These are phyloP conservation scores for Orius insidiosus DNA, from an alignment of 1,140 invertebrate species.

Conservation along the genomic window DNA sequence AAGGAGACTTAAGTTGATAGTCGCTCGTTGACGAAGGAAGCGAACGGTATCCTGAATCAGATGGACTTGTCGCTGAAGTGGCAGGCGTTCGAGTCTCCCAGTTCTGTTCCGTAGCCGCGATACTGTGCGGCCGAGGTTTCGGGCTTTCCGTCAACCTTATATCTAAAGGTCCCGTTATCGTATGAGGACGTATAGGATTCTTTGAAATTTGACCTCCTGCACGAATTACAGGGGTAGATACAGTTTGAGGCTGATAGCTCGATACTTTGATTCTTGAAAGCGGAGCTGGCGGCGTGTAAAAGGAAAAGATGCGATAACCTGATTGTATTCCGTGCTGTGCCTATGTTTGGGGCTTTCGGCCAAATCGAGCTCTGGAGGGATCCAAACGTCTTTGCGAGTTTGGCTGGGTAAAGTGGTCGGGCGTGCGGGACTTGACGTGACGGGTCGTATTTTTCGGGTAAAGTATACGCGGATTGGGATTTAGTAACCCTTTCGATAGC, in stretches of 20 bases:
- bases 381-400: conserved; percentile 20
- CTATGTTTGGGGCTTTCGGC: conserved; percentile 4
- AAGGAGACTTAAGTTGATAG: conserved; percentile 36
- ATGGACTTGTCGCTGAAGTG: conserved; percentile 26
- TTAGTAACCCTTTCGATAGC: conserved; percentile 14
- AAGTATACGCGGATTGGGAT: conserved; percentile 13
- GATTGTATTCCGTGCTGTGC: conserved; percentile 16
- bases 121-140: conserved; percentile 28
- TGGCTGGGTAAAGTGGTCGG: conserved; percentile 24
- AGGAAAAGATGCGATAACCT: conserved; percentile 27
- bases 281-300: conserved; percentile 33
- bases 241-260: conserved; percentile 17
- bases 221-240: conserved; percentile 16
- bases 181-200: conserved; percentile 12
- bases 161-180: conserved; percentile 14
- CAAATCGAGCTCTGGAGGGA: conserved; percentile 7
- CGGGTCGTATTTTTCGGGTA: conserved; percentile 18
- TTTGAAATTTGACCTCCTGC: conserved; percentile 7
- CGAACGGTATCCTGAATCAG: conserved; percentile 34
- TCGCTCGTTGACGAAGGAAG: conserved; percentile 38
- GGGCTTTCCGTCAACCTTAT: conserved; percentile 22
- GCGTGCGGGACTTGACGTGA: conserved; percentile 16
- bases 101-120: conserved; percentile 22
- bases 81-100: conserved; percentile 1
- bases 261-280: conserved; percentile 16